Evolutionary conservation across 2,888 invertebrate species (phyloP), one percentile per base, ranked within the genome.

Genomic region (Parnassius smintheus): DNA sequence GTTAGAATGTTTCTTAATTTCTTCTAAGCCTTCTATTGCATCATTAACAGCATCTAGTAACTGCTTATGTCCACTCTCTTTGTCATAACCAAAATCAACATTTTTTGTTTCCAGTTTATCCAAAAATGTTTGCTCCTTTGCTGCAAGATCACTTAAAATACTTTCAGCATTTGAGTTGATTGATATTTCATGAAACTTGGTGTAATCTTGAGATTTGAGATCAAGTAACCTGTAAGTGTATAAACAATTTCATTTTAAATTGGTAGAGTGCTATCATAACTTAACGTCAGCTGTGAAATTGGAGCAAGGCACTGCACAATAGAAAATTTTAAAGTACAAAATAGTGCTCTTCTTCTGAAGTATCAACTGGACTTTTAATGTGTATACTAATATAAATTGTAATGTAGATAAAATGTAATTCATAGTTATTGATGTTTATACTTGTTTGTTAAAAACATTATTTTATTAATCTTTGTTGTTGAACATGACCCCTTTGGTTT

Each of bases 31-130:
- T 0, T 83, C 78, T 0, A 90, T 80, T 1, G 91, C 86, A 52
- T 91, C 89, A 0, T 81, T 84, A 0, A 92, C 87, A 0, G 90
- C 88, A 1, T 91, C 86, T 1, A 91, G 56, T 0, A 92, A 66
- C 60, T 91, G 85, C 53, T 83, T 78, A 59, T 89, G 89, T 0
- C 91, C 90, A 0, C 77, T 80, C 0, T 77, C 75, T 35, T 86
- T 80, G 25, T 82, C 70, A 57, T 82, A 89, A 0, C 91, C 92
- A 56, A 91, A 85, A 44, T 91, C 86, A 0, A 92, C 76, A 10
- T 89, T 86, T 61, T 82, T 86, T 0, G 83, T 80, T 41, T 83
- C 76, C 0, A 92, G 70, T 57, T 78, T 84, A 66, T 92, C 81
- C 0, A 91, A 71, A 51, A 74, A 79, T 0, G 74, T 71, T 64